Conservation (phyloP, 2,888 invertebrate genomes). For the Nomada fucata region DNA sequence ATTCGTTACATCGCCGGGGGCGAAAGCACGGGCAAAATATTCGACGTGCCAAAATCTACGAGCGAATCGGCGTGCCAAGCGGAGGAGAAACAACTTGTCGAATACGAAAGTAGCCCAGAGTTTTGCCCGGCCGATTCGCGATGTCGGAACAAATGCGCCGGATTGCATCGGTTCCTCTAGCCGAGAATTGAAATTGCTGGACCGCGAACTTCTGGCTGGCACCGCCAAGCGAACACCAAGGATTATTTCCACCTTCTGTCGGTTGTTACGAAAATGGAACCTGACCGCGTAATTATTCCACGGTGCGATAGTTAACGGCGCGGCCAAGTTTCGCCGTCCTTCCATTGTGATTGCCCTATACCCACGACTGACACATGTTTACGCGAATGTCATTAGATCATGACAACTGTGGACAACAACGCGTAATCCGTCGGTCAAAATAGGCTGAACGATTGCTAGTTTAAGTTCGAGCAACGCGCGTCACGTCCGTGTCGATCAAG, state of each 20-base stretch:
- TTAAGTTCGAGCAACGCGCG: conserved; percentile 19
- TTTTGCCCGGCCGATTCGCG: conserved; percentile 44
- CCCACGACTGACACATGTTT: neutral
- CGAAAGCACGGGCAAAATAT: conserved; percentile 25
- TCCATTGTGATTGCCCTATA: conserved; percentile 18
- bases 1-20: conserved; percentile 32
- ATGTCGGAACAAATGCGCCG: conserved; percentile 12
- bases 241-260: conserved; percentile 42
- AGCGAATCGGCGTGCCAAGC: conserved; percentile 44
- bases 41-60: conserved; percentile 51
- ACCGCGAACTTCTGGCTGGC: conserved; percentile 37
- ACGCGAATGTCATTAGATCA: no score
- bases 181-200: conserved; percentile 38
- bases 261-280: conserved; percentile 55
- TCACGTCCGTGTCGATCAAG: conserved; percentile 31
- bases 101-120: conserved; percentile 49
- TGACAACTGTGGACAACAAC: neutral
- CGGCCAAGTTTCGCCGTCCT: conserved; percentile 36
- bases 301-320: conserved; percentile 59
- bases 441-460: conserved; percentile 15
- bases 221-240: conserved; percentile 11
- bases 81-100: conserved; percentile 42
- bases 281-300: conserved; percentile 54
- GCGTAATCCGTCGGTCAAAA: conserved; percentile 29
- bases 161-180: conserved; percentile 34